Evolutionary conservation across 2,113 vertebrate species (phyloP).

Genomic region (Polypterus senegalus): DNA sequence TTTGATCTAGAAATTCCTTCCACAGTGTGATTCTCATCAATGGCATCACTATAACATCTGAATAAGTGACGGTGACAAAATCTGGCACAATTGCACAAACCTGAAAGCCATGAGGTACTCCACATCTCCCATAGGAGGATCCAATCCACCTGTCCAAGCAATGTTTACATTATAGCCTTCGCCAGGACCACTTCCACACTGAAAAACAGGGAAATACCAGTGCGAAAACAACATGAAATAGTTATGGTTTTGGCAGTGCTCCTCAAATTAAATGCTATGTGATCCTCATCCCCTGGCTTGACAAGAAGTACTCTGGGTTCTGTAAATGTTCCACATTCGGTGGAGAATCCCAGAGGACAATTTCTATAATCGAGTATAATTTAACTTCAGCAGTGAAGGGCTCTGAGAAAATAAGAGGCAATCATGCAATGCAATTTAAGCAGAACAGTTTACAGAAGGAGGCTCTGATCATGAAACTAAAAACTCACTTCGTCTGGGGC

Average conservation of each 20-base stretch:
- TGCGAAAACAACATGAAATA: conserved; percentile 34
- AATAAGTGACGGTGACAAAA: conserved; percentile 8
- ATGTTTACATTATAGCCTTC: conserved; percentile 59
- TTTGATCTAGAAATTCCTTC: too few species aligned
- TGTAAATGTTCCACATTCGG: conserved; percentile 54
- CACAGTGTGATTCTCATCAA: too few species aligned
- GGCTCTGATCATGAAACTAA: conserved; percentile 67
- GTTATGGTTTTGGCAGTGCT: conserved; percentile 50
- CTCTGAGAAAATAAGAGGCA: conserved; percentile 64
- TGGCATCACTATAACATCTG: too few species aligned
- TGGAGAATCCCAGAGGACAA: conserved; percentile 46
- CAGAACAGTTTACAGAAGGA: conserved; percentile 55
- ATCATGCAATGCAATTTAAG: conserved; percentile 69
- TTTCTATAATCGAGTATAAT: conserved; percentile 69
- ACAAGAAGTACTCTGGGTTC: conserved; percentile 52
- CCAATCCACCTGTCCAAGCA: conserved; percentile 71
- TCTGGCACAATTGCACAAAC: conserved; percentile 45
- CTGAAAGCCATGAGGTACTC: conserved; percentile 66
- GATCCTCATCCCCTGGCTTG: conserved; percentile 36
- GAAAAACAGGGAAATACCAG: conserved; percentile 34
- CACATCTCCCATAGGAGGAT: conserved; percentile 58
- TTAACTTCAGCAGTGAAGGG: conserved; percentile 66
- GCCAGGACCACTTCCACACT: conserved; percentile 49
- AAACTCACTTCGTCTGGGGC: conserved; percentile 88
- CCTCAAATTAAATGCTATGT: conserved; percentile 65